A percentile compares a stretch with the other conserved stretches of the same genome.
Evolutionary conservation across 2,113 vertebrate species (phyloP).

Genomic region (Paracanthobrama guichenoti): DNA sequence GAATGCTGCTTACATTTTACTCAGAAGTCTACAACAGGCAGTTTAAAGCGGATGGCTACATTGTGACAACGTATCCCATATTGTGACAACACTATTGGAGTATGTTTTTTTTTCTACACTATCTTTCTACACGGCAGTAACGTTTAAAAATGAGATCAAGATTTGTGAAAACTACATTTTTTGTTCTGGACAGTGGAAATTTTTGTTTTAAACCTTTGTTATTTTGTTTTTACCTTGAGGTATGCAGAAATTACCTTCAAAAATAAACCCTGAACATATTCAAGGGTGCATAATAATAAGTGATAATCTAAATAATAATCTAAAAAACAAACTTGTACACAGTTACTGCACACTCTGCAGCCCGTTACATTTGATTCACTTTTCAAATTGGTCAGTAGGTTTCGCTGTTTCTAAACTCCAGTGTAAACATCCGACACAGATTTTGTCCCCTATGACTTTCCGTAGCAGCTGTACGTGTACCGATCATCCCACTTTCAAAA

Average conservation of each 20-base stretch:
- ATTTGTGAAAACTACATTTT: too few species aligned
- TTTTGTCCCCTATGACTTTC: neutral
- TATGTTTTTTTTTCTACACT: too few species aligned
- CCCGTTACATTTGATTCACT: neutral
- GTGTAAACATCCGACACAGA: neutral
- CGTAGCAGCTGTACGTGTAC: conserved; percentile 18
- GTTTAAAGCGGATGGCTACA: neutral
- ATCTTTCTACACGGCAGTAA: neutral
- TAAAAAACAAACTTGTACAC: neutral
- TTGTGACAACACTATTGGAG: neutral
- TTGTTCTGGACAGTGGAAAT: too few species aligned
- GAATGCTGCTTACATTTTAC: neutral
- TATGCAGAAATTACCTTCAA: too few species aligned
- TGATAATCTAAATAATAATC: neutral
- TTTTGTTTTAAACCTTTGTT: too few species aligned
- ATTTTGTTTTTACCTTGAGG: too few species aligned
- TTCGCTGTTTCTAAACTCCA: neutral
- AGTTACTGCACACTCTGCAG: neutral
- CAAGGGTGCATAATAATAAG: neutral
- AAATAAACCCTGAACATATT: too few species aligned
- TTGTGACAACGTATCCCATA: neutral
- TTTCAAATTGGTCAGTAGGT: neutral
- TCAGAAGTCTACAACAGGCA: neutral
- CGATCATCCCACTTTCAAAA: neutral
- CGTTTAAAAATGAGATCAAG: neutral